Conservation (phyloP, 2,797 vertebrate species). For the Mormyrus proboscirostris region DNA sequence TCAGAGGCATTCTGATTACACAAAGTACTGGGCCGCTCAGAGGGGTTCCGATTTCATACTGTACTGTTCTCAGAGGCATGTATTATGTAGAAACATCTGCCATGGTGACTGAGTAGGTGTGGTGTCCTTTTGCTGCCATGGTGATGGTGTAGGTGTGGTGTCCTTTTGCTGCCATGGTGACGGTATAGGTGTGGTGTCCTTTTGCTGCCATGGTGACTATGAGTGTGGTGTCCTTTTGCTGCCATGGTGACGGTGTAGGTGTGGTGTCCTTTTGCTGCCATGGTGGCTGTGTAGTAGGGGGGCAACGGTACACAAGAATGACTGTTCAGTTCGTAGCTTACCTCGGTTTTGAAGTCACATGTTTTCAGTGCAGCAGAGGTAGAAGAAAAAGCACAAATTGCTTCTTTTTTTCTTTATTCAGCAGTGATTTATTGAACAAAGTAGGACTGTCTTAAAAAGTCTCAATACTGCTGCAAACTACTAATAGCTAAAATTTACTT, state of each 20-base stretch:
- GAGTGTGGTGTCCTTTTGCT: neutral
- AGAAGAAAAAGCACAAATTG: too few relatives aligned
- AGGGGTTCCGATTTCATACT: neutral
- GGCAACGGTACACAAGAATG: too few relatives aligned
- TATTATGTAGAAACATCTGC: neutral
- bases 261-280: neutral
- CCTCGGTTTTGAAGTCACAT: too few relatives aligned
- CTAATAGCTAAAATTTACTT: too few relatives aligned
- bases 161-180: neutral
- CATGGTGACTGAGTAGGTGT: neutral
- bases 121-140: neutral
- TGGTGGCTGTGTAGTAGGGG: neutral
- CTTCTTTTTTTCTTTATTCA: too few relatives aligned
- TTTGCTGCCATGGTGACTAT: neutral
- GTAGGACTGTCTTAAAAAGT: too few relatives aligned
- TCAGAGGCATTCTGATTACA: too few relatives aligned
- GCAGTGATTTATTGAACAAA: too few relatives aligned
- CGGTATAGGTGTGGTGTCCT: neutral
- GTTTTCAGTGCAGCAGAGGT: too few relatives aligned
- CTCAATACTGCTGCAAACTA: neutral
- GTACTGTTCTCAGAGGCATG: neutral
- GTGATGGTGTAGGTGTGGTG: too few relatives aligned
- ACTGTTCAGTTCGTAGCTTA: too few relatives aligned
- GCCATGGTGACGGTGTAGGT: neutral
- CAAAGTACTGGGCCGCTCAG: neutral